Percentiles rank a stretch among this genome's conserved stretches.
These are phyloP conservation scores for Hyppa rectilinea DNA, from an alignment of 2,888 invertebrate genomes.

Conservation along the genomic window DNA sequence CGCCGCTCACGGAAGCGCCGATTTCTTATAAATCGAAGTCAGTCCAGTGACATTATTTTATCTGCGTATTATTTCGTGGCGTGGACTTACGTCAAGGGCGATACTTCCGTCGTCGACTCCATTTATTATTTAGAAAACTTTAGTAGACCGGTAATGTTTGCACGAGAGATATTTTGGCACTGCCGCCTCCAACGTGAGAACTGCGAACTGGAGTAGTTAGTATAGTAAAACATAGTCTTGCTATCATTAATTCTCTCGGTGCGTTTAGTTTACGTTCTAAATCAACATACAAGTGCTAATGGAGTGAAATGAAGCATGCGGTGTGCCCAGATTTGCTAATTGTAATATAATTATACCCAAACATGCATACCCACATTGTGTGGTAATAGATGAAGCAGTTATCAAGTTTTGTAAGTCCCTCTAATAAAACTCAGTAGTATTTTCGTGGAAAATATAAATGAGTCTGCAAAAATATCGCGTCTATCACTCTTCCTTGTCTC, in stretches of 20 bases:
- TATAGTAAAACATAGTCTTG: constrained; percentile 75
- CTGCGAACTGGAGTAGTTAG: constrained; percentile 77
- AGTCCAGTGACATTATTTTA: constrained; percentile 78
- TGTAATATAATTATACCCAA: constrained; percentile 42
- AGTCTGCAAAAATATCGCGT: not conserved
- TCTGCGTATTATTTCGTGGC: constrained; percentile 74
- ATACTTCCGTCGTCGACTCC: constrained; percentile 80
- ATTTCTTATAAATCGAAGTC: constrained; percentile 74
- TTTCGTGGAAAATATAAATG: not conserved
- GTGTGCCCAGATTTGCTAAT: constrained; percentile 56
- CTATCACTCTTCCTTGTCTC: constrained; percentile 15
- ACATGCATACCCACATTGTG: constrained; percentile 3
- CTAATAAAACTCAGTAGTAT: not conserved
- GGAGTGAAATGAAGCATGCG: constrained; percentile 79
- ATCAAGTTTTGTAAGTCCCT: constrained; percentile 1
- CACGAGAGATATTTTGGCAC: constrained; percentile 83
- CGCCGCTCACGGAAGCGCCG: constrained; percentile 73
- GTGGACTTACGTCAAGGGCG: constrained; percentile 78
- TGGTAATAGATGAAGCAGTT: not conserved
- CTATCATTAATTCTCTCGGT: constrained; percentile 81
- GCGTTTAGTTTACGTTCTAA: constrained; percentile 80
- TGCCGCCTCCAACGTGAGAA: constrained; percentile 77
- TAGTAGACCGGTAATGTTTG: constrained; percentile 77
- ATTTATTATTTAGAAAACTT: constrained; percentile 86
- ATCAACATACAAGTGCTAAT: constrained; percentile 83